Percentiles rank a stretch among this genome's conserved stretches.
Evolutionary conservation across 2,888 invertebrate genomes (phyloP).

Genomic region (Tethea ocularis): DNA sequence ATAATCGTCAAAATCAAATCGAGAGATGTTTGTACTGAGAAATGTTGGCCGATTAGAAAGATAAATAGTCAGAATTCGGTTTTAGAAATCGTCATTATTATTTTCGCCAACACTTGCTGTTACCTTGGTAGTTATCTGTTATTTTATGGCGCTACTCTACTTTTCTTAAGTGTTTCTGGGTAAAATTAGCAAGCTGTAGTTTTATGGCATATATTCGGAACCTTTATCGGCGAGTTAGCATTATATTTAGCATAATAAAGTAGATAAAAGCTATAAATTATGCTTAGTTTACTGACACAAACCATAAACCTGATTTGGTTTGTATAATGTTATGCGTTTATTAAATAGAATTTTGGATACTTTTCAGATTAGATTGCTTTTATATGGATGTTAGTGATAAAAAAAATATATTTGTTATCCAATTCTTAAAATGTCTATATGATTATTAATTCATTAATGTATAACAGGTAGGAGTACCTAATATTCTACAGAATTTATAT

Average conservation of each 20-base stretch:
- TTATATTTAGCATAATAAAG: slow-evolving; percentile 1
- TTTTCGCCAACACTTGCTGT: neutral
- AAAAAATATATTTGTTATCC: no score
- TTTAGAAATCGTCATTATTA: neutral
- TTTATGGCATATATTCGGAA: neutral
- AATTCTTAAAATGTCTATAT: no score
- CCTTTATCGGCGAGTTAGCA: neutral
- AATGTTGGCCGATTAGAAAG: no score
- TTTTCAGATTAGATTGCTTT: neutral
- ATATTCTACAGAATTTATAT: no score
- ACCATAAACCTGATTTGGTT: neutral
- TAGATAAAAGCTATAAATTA: neutral
- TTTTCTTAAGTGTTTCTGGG: neutral
- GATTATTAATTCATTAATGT: no score
- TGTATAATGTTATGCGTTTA: neutral
- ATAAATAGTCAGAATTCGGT: neutral
- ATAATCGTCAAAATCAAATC: no score
- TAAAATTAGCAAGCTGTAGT: neutral
- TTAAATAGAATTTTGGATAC: neutral
- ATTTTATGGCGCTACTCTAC: neutral
- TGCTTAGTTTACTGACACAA: neutral
- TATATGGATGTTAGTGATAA: neutral
- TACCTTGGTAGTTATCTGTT: neutral
- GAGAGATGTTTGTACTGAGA: no score
- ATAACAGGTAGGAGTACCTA: no score